Base-by-base conservation (phyloP, 2,797 vertebrate genomes). In the Champsocephalus esox region DNA sequence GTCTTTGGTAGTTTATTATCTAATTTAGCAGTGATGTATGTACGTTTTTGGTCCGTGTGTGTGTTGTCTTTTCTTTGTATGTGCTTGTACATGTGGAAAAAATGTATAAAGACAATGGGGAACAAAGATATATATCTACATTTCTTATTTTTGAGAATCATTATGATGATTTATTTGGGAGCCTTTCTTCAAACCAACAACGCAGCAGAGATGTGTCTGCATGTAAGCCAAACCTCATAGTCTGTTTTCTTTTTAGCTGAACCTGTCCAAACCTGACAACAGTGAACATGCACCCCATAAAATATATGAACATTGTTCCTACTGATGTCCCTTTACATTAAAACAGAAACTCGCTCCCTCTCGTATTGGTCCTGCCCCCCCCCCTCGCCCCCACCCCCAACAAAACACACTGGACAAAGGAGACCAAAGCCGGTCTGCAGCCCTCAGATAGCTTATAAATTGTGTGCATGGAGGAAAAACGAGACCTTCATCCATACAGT, bases 321-420 rank as follows among this genome's bases (percentile, higher is more conserved):
- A 59, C 69, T 75, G 79, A 85, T 78, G 77, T 70, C 73, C 57
- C 59, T 73, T 82, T 80, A 77, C 67, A 78, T 82, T 75, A 87
- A 79, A 81, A 75, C 63, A 54, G 48, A 76, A 17, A 24, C 68
- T 73, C 44, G 56, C 50, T 83, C 56, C 32, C 17, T 24, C 17
- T 28, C 58, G 41, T 56, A 75, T 63, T 55, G 70, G 43, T 65
- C 59, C 46, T 60, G 59, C 59, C 81, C 75, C 34, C 12, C 28
- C 79, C 24, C 45, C 5, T 3, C 10, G 0, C 24, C 79, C 59
- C 72, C 56, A 12, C 45, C 6, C n/a, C 9, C 69, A 77, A 85
- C 79, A 85, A 68, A 79, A 82, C 75, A 70, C 59, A 63, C 17
- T 45, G 72, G 71, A 80, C 72, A 75, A 80, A 73, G 65, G 49